Evolutionary conservation across 64 coral and sea anemone species (phyloP).

Genomic region (Hydrozoanthus tunicans): DNA sequence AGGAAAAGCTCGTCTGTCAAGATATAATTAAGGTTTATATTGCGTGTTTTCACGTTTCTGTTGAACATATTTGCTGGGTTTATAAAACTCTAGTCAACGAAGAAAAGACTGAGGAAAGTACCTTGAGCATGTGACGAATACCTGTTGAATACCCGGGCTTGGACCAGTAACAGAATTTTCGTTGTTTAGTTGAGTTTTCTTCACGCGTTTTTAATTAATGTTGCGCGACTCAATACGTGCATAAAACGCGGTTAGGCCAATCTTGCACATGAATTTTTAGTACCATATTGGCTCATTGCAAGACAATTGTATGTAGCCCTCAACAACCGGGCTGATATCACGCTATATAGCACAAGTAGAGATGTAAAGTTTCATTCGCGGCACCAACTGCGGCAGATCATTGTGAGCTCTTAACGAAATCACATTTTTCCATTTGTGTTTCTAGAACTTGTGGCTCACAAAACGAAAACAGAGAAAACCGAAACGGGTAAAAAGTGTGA

Average conservation of each 20-base stretch:
- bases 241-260: neutral
- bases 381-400: neutral
- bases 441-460: neutral
- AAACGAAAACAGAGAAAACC: neutral
- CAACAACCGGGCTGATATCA: constrained; percentile 34
- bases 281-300: constrained; percentile 34
- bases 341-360: constrained; percentile 12
- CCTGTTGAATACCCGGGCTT: neutral
- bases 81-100: neutral
- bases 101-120: neutral
- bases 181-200: neutral
- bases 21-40: neutral
- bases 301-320: constrained; percentile 19
- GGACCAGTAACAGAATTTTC: neutral
- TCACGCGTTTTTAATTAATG: constrained; percentile 20
- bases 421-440: neutral
- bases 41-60: neutral
- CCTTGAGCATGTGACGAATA: neutral
- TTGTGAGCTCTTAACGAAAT: neutral
- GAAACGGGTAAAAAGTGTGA: neutral
- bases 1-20: neutral
- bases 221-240: constrained; percentile 8
- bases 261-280: constrained; percentile 3
- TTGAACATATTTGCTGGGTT: neutral
- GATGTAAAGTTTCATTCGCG: neutral